phyloP scores from a whole-genome alignment of 2,888 invertebrate genomes.

The Sesamia inferens region DNA sequence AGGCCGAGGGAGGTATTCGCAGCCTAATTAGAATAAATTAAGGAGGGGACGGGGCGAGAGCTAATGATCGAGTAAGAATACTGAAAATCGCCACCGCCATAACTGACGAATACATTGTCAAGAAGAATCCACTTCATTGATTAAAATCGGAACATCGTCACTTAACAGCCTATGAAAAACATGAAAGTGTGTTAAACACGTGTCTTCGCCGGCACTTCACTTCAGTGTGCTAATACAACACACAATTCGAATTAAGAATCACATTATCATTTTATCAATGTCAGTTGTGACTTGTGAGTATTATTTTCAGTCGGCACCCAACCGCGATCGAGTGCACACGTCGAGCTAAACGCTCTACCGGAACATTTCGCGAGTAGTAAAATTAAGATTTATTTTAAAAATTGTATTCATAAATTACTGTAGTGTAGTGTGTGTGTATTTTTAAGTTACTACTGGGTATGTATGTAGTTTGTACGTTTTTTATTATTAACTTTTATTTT shows the following conservation, averaged over 20 bases:
- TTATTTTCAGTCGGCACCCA: slow-evolving; percentile 50
- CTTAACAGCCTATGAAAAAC: slow-evolving; percentile 17
- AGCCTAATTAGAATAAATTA: neutral
- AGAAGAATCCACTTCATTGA: neutral
- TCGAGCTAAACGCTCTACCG: slow-evolving; percentile 17
- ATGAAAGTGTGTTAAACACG: slow-evolving; percentile 55
- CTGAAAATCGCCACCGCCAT: neutral
- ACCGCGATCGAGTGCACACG: slow-evolving; percentile 39
- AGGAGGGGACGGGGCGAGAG: neutral
- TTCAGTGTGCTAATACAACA: slow-evolving; percentile 40
- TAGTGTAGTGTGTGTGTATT: slow-evolving; percentile 44
- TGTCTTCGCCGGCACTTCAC: slow-evolving; percentile 18
- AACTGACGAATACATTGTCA: neutral
- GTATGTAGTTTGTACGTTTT: slow-evolving; percentile 44
- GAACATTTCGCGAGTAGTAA: slow-evolving; percentile 37
- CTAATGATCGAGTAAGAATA: neutral
- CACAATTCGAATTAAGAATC: slow-evolving; percentile 52
- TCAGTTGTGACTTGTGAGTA: slow-evolving; percentile 30
- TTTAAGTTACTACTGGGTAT: slow-evolving; percentile 40
- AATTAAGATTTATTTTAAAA: slow-evolving; percentile 5
- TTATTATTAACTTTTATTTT: slow-evolving; percentile 1
- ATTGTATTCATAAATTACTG: slow-evolving; percentile 6
- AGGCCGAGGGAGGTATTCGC: no score
- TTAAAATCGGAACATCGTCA: neutral
- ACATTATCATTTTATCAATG: slow-evolving; percentile 62